phyloP scores from a whole-genome alignment of 2,888 invertebrate genomes.

The Drosophila koepferae region DNA sequence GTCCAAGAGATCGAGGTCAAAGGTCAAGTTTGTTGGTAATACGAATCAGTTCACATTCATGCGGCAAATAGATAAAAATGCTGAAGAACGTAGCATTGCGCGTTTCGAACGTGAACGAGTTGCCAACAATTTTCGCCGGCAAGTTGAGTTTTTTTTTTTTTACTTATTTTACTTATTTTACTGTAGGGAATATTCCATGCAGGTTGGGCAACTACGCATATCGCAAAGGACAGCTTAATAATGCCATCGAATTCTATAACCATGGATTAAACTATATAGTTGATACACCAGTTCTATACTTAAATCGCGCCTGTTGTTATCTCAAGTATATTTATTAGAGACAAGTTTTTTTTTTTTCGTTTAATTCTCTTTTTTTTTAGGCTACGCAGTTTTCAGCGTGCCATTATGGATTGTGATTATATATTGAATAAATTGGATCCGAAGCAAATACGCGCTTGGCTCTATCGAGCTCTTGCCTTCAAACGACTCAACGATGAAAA shows the following conservation, averaged over 20 bases:
- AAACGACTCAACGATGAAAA: slow-evolving; percentile 52
- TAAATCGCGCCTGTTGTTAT: slow-evolving; percentile 63
- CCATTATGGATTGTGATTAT: slow-evolving; percentile 59
- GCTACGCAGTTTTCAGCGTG: slow-evolving; percentile 40
- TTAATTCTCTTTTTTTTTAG: slow-evolving; percentile 13
- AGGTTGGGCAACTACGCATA: slow-evolving; percentile 55
- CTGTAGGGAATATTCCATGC: neutral
- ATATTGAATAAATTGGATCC: slow-evolving; percentile 46
- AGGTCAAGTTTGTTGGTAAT: neutral
- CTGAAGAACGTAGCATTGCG: slow-evolving; percentile 15
- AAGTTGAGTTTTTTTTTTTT: too few relatives aligned
- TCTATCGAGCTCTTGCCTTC: slow-evolving; percentile 55
- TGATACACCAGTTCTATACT: slow-evolving; percentile 62
- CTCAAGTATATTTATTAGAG: slow-evolving; percentile 41
- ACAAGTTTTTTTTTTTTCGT: too few relatives aligned
- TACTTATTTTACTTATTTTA: too few relatives aligned
- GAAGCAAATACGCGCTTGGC: slow-evolving; percentile 55
- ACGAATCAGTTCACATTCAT: slow-evolving; percentile 50
- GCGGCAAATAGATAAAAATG: slow-evolving; percentile 39
- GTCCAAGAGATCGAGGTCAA: neutral
- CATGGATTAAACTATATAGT: slow-evolving; percentile 47
- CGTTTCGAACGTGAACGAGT: slow-evolving; percentile 34
- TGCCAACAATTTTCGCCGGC: slow-evolving; percentile 58
- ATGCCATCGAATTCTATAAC: slow-evolving; percentile 48
- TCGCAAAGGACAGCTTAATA: slow-evolving; percentile 35